phyloP scores from a whole-genome alignment of 1,140 invertebrate species.

The Araneus ventricosus region DNA sequence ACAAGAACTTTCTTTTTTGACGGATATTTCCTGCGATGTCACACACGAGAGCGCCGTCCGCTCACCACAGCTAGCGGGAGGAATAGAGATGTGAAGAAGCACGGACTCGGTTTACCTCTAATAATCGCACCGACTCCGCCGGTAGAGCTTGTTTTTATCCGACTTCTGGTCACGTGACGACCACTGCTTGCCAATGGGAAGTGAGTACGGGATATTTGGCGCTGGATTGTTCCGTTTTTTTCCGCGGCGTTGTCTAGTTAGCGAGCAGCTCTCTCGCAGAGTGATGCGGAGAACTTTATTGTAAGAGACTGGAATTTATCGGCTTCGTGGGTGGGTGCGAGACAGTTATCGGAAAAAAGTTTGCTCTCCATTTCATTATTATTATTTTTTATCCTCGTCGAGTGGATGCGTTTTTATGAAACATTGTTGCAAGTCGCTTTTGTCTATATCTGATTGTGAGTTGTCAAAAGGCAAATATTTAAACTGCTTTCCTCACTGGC shows the following conservation, averaged over 20 bases:
- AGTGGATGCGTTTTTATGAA: not conserved
- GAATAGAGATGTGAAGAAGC: not conserved
- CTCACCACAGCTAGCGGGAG: not conserved
- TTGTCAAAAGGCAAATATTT: too few species aligned
- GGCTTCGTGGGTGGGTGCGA: not conserved
- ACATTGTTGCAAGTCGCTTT: not conserved
- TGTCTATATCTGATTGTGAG: not conserved
- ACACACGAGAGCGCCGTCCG: not conserved
- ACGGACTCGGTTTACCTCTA: constrained; percentile 6
- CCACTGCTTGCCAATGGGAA: constrained; percentile 61
- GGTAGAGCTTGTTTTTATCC: constrained; percentile 62
- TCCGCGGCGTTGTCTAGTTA: constrained; percentile 57
- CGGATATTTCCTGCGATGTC: not conserved
- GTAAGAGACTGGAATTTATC: not conserved
- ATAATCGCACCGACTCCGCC: constrained; percentile 55
- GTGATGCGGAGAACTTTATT: not conserved
- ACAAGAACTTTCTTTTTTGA: not conserved
- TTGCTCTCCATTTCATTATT: not conserved
- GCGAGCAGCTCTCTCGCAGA: not conserved
- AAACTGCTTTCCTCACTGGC: too few species aligned
- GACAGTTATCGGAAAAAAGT: not conserved
- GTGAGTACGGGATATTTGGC: constrained; percentile 47
- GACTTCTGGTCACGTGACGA: constrained; percentile 46
- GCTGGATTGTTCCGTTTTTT: constrained; percentile 61
- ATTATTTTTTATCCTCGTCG: not conserved